Percentiles rank a stretch among this genome's conserved stretches.
These are phyloP conservation scores for Atta cephalotes DNA, from an alignment of 1,140 invertebrate species.

Conservation along the genomic window DNA sequence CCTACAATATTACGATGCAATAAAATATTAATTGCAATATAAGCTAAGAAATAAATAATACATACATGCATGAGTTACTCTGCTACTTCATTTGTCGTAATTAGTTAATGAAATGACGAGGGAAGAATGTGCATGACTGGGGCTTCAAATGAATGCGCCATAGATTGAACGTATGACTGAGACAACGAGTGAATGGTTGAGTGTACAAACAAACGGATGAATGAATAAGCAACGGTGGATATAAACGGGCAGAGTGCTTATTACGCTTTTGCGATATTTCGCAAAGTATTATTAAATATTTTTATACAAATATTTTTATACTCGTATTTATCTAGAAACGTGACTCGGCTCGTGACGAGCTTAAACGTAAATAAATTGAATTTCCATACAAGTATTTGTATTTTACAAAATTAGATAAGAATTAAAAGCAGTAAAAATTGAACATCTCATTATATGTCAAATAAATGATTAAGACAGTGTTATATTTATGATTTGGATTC, in stretches of 20 bases:
- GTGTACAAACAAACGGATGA: slow-evolving; percentile 34
- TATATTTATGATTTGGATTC: not conserved
- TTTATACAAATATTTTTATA: not conserved
- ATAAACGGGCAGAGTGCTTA: slow-evolving; percentile 22
- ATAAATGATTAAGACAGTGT: not conserved
- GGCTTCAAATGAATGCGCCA: slow-evolving; percentile 39
- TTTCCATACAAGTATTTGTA: not conserved
- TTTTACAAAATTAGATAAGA: not conserved
- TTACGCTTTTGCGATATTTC: slow-evolving; percentile 8
- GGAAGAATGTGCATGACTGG: slow-evolving; percentile 37
- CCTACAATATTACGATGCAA: not conserved
- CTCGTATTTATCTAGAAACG: not conserved
- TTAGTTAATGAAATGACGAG: slow-evolving; percentile 38
- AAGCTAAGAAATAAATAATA: not conserved
- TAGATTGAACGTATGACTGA: slow-evolving; percentile 29
- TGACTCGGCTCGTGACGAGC: not conserved
- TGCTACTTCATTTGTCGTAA: slow-evolving; percentile 4
- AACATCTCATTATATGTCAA: not conserved
- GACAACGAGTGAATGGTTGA: slow-evolving; percentile 48
- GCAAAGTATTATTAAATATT: slow-evolving; percentile 25
- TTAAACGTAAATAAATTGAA: not conserved
- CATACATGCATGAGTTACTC: not conserved
- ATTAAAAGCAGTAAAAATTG: not conserved
- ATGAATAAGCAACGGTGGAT: slow-evolving; percentile 43
- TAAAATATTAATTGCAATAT: not conserved